phyloP scores from a whole-genome alignment of 2,888 invertebrate genomes.

The Drosophila tripunctata region DNA sequence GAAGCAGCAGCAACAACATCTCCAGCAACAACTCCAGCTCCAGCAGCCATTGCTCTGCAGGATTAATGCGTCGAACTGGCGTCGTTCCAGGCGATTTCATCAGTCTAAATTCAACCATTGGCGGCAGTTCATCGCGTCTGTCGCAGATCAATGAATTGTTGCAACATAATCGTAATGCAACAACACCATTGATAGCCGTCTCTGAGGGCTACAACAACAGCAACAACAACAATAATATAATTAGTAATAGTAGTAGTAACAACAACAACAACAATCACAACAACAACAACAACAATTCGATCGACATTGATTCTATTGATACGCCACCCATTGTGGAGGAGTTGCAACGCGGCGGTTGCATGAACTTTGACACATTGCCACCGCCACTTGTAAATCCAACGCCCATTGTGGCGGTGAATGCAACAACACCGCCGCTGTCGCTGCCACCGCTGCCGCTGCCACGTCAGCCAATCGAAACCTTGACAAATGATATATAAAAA shows the following conservation, averaged over 20 bases:
- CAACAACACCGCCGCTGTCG: conserved; percentile 58
- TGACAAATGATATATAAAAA: conserved; percentile 12
- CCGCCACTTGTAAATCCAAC: conserved; percentile 66
- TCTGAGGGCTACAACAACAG: conserved; percentile 58
- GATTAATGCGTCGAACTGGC: conserved; percentile 13
- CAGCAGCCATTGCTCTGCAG: conserved; percentile 34
- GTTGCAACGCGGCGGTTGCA: conserved; percentile 59
- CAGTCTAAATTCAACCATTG: conserved; percentile 75
- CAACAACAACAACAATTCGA: conserved; percentile 26
- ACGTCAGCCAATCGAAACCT: conserved; percentile 13
- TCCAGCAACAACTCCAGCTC: neutral
- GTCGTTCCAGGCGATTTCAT: conserved; percentile 63
- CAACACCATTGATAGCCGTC: conserved; percentile 79
- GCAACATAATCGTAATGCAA: conserved; percentile 82
- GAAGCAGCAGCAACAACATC: neutral
- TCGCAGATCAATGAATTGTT: conserved; percentile 83
- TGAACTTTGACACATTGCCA: conserved; percentile 63
- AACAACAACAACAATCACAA: conserved; percentile 30
- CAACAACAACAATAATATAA: neutral
- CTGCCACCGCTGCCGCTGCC: no score
- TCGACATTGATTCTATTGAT: conserved; percentile 65
- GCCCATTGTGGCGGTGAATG: conserved; percentile 55
- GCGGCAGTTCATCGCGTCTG: conserved; percentile 81
- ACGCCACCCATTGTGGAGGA: conserved; percentile 73
- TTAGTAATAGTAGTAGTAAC: conserved; percentile 1